Evolutionary conservation across 1,140 invertebrate species (phyloP).

Genomic region (Metaphire vulgaris): DNA sequence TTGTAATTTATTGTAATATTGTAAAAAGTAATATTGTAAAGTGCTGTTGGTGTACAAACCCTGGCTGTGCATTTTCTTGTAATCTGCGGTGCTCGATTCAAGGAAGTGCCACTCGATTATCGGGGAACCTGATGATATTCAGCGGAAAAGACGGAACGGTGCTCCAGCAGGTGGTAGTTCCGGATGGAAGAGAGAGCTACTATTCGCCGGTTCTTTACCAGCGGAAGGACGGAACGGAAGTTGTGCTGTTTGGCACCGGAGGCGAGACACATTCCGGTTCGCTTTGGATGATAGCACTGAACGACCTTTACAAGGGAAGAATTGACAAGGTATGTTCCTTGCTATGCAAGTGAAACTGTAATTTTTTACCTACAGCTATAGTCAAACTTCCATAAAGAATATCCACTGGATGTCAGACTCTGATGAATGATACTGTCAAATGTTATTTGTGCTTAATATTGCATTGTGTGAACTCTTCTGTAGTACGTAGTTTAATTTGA

Average conservation of each 20-base stretch:
- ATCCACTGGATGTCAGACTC: too few relatives aligned
- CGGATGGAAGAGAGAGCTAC: conserved; percentile 62
- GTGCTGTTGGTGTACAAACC: too few relatives aligned
- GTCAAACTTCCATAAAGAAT: too few relatives aligned
- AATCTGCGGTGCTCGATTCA: too few relatives aligned
- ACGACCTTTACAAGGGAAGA: conserved; percentile 56
- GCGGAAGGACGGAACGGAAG: conserved; percentile 45
- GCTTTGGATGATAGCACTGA: conserved; percentile 61
- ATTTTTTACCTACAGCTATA: too few relatives aligned
- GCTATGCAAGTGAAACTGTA: conserved; percentile 6
- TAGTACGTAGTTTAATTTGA: too few relatives aligned
- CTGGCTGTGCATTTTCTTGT: too few relatives aligned
- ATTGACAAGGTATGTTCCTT: conserved; percentile 52
- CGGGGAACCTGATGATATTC: conserved; percentile 63
- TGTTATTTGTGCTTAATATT: too few relatives aligned
- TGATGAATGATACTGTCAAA: too few relatives aligned
- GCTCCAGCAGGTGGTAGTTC: conserved; percentile 60
- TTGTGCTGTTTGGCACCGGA: conserved; percentile 66
- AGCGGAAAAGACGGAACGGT: conserved; percentile 65
- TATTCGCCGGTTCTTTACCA: conserved; percentile 62
- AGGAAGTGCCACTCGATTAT: conserved; percentile 41
- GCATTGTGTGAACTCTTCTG: too few relatives aligned
- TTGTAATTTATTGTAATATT: too few relatives aligned
- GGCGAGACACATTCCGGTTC: conserved; percentile 66
- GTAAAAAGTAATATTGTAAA: too few relatives aligned